Evolutionary conservation across 2,113 vertebrate genomes (phyloP).

Genomic region (Psittacus erithacus): DNA sequence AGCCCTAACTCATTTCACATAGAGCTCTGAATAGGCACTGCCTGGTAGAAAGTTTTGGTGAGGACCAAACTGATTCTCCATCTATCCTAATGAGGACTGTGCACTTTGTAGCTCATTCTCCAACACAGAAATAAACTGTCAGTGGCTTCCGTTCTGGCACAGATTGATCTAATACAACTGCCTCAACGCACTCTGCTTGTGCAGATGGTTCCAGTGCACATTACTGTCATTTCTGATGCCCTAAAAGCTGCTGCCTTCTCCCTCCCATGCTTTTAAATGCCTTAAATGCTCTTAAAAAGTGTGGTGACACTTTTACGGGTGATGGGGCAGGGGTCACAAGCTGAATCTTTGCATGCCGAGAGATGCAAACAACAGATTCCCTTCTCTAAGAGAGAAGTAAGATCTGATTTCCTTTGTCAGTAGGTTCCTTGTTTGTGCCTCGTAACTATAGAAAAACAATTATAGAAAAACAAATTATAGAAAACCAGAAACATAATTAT

Average conservation of each 20-base stretch:
- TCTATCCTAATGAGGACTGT: conserved; percentile 1
- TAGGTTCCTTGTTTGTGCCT: background rate
- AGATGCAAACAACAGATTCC: conserved; percentile 48
- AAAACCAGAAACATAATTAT: background rate
- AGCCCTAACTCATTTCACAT: conserved; percentile 24
- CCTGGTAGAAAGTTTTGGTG: conserved; percentile 50
- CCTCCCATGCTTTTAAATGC: conserved; percentile 59
- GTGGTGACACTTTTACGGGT: conserved; percentile 61
- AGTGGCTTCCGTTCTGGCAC: background rate
- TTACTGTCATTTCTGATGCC: conserved; percentile 57
- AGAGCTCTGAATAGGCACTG: background rate
- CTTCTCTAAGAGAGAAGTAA: background rate
- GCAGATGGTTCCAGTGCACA: conserved; percentile 5
- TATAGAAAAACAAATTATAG: background rate
- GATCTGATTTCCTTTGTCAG: conserved; percentile 8
- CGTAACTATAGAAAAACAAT: background rate
- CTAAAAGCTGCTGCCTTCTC: conserved; percentile 61
- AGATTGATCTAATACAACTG: conserved; percentile 53
- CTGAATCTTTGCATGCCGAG: conserved; percentile 49
- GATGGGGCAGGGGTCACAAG: conserved; percentile 45
- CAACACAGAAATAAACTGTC: conserved; percentile 23
- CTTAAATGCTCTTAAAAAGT: conserved; percentile 64
- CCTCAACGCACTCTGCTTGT: background rate
- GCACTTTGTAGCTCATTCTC: background rate
- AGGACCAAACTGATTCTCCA: background rate